Evolutionary conservation across 1,140 invertebrate genomes (phyloP).

Genomic region (Araneus ventricosus): DNA sequence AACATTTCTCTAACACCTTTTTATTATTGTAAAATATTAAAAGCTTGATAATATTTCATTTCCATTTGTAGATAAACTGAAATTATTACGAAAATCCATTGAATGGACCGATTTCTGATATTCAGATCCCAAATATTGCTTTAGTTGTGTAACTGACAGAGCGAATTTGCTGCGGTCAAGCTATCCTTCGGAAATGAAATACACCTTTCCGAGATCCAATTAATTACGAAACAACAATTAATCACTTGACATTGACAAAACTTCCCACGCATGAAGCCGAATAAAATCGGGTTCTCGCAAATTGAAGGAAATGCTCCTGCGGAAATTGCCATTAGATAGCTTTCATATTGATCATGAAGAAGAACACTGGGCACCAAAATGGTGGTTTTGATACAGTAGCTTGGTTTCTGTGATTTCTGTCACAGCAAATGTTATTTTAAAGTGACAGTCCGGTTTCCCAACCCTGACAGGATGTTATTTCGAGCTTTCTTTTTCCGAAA

Average conservation of each 20-base stretch:
- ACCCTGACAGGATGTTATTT: neutral
- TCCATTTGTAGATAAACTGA: no score
- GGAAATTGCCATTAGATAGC: neutral
- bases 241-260: neutral
- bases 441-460: neutral
- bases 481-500: neutral
- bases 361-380: neutral
- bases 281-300: neutral
- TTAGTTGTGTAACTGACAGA: no score
- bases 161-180: no score
- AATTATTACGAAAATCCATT: no score
- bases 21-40: no score
- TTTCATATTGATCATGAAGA: neutral
- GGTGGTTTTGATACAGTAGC: neutral
- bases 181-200: no score
- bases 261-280: neutral
- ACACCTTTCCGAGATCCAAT: no score
- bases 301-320: neutral
- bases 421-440: neutral
- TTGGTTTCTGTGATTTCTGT: neutral
- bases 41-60: no score
- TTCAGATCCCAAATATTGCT: no score
- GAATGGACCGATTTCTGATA: no score
- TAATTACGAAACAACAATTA: constrained; percentile 34
- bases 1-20: no score